Conservation (phyloP, 2,888 invertebrate species). For the Acronicta psi region DNA sequence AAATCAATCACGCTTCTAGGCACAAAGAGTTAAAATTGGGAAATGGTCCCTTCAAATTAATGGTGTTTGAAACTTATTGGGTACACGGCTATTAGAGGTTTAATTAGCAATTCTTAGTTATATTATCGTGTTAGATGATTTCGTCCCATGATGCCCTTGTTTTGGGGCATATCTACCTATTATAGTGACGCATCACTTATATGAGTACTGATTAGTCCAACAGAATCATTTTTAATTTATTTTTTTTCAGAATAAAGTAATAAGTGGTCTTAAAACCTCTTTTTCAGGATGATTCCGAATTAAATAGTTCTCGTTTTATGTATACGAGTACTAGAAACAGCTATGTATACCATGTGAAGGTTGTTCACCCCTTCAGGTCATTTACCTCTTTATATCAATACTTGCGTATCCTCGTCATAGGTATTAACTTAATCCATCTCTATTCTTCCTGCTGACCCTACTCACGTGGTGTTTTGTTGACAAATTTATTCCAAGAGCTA, state of each 20-base stretch:
- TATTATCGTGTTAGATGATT: not conserved
- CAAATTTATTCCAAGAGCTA: conserved; percentile 5
- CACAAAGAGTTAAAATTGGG: no score
- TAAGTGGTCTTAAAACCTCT: no score
- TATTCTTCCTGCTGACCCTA: conserved; percentile 21
- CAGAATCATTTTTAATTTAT: no score
- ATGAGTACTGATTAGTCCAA: no score
- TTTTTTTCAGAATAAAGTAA: no score
- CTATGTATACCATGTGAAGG: not conserved
- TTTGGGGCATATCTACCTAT: no score
- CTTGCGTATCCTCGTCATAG: conserved; percentile 1
- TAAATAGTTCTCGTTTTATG: no score
- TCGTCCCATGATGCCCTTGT: not conserved
- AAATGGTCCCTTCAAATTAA: conserved; percentile 1
- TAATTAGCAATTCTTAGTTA: conserved; percentile 5
- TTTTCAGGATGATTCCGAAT: no score
- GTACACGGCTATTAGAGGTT: conserved; percentile 1
- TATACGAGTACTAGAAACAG: no score
- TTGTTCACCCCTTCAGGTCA: not conserved
- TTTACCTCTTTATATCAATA: conserved; percentile 17
- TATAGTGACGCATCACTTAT: no score
- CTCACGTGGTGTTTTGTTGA: conserved; percentile 16
- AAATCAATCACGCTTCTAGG: conserved; percentile 15
- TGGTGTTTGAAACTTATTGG: conserved; percentile 18
- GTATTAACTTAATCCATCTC: conserved; percentile 23